Evolutionary conservation across 2,888 invertebrate species (phyloP).

Genomic region (Acronicta leporina): DNA sequence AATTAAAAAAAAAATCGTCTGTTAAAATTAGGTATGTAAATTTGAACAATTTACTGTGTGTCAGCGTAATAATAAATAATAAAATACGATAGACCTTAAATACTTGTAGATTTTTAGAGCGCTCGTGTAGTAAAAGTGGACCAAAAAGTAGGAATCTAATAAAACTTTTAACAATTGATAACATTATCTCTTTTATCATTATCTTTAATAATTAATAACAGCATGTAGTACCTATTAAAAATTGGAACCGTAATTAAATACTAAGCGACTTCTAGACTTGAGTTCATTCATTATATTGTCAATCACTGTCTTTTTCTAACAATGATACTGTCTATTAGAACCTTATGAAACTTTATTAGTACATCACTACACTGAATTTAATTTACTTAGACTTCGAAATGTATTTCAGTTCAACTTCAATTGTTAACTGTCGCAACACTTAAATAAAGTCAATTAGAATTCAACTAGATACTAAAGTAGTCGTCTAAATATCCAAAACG

Average conservation of each 20-base stretch:
- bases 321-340: slow-evolving; percentile 34
- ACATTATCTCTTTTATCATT: slow-evolving; percentile 20
- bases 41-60: too few relatives aligned
- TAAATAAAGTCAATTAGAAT: slow-evolving; percentile 11
- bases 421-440: background rate
- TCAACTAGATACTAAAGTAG: background rate
- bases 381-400: background rate
- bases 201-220: slow-evolving; percentile 40
- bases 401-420: background rate
- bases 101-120: too few relatives aligned
- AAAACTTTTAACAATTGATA: slow-evolving; percentile 19
- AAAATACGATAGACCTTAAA: too few relatives aligned
- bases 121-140: slow-evolving; percentile 38
- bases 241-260: slow-evolving; percentile 23
- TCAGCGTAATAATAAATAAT: too few relatives aligned
- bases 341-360: slow-evolving; percentile 13
- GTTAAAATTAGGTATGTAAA: too few relatives aligned
- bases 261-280: slow-evolving; percentile 49
- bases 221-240: slow-evolving; percentile 52
- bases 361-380: slow-evolving; percentile 3
- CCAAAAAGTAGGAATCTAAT: slow-evolving; percentile 17
- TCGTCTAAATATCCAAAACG: background rate
- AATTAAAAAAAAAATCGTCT: too few relatives aligned
- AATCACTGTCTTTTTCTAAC: slow-evolving; percentile 31
- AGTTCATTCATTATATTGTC: slow-evolving; percentile 42